These are phyloP conservation scores for Zosterops japonicus DNA, from an alignment of 2,113 vertebrate species.

Conservation along the genomic window DNA sequence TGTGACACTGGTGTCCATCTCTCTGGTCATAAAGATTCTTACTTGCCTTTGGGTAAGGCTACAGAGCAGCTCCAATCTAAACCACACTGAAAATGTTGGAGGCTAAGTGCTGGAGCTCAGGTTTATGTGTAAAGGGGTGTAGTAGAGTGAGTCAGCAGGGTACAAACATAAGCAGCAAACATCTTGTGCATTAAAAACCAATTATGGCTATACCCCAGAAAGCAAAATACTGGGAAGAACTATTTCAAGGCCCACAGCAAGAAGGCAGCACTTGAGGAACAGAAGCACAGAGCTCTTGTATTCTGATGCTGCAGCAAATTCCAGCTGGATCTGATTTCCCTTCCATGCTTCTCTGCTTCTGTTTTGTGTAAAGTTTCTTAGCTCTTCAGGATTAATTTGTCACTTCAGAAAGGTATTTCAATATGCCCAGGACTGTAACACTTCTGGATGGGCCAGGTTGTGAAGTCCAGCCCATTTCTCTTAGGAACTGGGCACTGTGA, in stretches of 20 bases:
- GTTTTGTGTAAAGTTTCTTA: neutral
- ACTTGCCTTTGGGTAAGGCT: neutral
- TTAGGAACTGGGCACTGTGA: neutral
- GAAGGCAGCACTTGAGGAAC: neutral
- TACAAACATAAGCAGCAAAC: neutral
- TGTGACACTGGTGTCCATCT: neutral
- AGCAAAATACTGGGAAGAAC: neutral
- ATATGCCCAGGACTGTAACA: neutral
- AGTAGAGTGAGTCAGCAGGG: constrained; percentile 7
- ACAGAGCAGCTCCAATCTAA: neutral
- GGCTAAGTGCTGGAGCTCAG: neutral
- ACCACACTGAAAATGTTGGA: neutral
- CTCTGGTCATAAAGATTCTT: neutral
- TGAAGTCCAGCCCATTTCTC: neutral
- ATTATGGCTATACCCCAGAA: neutral
- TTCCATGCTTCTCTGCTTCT: neutral
- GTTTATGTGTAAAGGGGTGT: neutral
- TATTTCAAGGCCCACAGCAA: neutral
- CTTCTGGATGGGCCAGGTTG: neutral
- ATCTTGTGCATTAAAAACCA: neutral
- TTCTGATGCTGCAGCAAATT: neutral
- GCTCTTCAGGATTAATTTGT: neutral
- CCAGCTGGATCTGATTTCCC: neutral
- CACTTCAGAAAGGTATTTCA: neutral
- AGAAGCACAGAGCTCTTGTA: neutral